A percentile compares a stretch with the other conserved stretches of the same genome.
Evolutionary conservation across 35 echinoderm and acorn worm genomes (phyloP).

Genomic region (Ptychodera flava): DNA sequence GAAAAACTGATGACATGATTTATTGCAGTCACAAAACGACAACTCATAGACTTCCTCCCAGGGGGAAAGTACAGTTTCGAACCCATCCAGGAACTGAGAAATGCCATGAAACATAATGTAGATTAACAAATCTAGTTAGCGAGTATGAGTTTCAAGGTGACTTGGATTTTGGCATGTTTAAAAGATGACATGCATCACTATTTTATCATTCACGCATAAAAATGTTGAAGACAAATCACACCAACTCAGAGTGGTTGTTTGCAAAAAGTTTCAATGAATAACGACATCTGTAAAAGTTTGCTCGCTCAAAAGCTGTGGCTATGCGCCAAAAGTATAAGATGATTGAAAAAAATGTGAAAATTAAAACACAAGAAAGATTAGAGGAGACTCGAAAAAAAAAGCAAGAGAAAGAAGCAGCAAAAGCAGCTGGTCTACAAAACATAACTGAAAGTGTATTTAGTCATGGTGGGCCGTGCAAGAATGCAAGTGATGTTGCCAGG

Average conservation of each 20-base stretch:
- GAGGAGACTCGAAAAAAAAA: conserved; percentile 4
- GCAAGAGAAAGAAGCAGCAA: conserved; percentile 4
- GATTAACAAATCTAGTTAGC: conserved; percentile 40
- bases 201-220: conserved; percentile 16
- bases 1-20: conserved; percentile 7
- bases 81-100: conserved; percentile 10
- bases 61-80: conserved; percentile 27
- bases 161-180: conserved; percentile 38
- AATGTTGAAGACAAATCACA: conserved; percentile 25
- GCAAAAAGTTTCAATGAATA: neutral
- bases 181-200: conserved; percentile 18
- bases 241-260: conserved; percentile 6
- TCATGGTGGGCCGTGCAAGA: conserved; percentile 22
- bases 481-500: conserved; percentile 4
- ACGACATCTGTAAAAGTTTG: neutral
- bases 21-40: conserved; percentile 12
- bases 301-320: neutral
- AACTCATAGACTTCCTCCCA: conserved; percentile 21
- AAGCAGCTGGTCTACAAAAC: neutral
- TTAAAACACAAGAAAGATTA: neutral
- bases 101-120: conserved; percentile 26
- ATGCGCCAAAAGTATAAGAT: conserved; percentile 5
- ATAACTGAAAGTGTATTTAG: neutral
- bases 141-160: conserved; percentile 47
- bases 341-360: conserved; percentile 8